These are phyloP conservation scores for Cebus imitator DNA, from an alignment of 2,113 vertebrate genomes.

Conservation along the genomic window DNA sequence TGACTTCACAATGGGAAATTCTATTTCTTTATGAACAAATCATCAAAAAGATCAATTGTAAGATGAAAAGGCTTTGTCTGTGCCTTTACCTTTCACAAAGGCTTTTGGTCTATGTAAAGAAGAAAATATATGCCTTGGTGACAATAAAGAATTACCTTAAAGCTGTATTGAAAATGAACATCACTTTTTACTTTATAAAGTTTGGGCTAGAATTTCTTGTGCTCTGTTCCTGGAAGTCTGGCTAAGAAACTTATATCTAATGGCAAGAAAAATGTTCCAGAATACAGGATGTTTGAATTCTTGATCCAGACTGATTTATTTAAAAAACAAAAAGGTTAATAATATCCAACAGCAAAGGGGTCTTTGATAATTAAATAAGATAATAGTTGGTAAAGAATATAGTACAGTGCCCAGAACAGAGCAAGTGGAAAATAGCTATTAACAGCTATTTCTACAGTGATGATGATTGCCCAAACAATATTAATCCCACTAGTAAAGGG, in stretches of 20 bases:
- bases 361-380: no score
- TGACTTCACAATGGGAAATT: neutral
- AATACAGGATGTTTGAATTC: neutral
- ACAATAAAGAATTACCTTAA: neutral
- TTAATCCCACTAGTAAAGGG: no score
- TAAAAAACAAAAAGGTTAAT: no score
- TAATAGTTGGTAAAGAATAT: no score
- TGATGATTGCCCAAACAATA: no score
- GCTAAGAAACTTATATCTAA: neutral
- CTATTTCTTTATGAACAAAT: conserved; percentile 49
- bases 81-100: neutral
- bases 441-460: no score
- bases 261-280: neutral
- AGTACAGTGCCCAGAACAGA: no score
- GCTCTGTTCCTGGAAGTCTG: neutral
- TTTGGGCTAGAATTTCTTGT: neutral
- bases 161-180: neutral
- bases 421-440: no score
- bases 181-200: neutral
- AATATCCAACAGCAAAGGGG: no score
- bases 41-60: conserved; percentile 28
- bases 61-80: neutral
- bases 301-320: neutral
- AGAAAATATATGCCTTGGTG: neutral
- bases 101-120: neutral